phyloP scores from a whole-genome alignment of 2,113 vertebrate species.

The Neolamprologus toae region DNA sequence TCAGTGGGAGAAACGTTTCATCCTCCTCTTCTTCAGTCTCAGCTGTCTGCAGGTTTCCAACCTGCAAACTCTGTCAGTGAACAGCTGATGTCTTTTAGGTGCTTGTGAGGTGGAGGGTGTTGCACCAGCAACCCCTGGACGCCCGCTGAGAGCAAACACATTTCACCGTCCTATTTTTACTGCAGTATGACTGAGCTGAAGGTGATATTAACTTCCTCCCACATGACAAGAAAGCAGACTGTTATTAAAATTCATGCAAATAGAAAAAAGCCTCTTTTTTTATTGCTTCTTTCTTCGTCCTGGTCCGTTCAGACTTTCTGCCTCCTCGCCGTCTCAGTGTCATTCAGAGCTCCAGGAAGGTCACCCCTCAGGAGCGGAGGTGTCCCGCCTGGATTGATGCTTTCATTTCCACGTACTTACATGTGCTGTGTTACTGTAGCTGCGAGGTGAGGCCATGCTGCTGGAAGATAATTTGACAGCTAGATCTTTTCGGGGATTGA shows the following conservation, averaged over 20 bases:
- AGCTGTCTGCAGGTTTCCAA: background rate
- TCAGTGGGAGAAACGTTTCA: background rate
- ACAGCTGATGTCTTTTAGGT: background rate
- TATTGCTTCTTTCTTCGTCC: background rate
- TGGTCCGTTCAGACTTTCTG: background rate
- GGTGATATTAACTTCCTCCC: background rate
- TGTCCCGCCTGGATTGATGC: background rate
- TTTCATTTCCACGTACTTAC: background rate
- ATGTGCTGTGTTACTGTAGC: background rate
- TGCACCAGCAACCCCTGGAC: background rate
- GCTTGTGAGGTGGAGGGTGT: background rate
- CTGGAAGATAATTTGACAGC: background rate
- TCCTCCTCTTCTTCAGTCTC: background rate
- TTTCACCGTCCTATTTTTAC: background rate
- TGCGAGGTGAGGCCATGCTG: background rate
- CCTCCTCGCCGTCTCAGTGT: background rate
- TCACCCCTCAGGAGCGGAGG: background rate
- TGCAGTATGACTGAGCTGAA: background rate
- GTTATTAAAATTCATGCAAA: background rate
- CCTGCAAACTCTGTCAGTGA: background rate
- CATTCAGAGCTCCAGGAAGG: background rate
- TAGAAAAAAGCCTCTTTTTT: background rate
- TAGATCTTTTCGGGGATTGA: background rate
- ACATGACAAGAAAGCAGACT: background rate
- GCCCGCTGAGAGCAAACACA: rapidly evolving